Evolutionary conservation across 2,113 vertebrate genomes (phyloP).

Genomic region (Phylloscopus trochiloides): DNA sequence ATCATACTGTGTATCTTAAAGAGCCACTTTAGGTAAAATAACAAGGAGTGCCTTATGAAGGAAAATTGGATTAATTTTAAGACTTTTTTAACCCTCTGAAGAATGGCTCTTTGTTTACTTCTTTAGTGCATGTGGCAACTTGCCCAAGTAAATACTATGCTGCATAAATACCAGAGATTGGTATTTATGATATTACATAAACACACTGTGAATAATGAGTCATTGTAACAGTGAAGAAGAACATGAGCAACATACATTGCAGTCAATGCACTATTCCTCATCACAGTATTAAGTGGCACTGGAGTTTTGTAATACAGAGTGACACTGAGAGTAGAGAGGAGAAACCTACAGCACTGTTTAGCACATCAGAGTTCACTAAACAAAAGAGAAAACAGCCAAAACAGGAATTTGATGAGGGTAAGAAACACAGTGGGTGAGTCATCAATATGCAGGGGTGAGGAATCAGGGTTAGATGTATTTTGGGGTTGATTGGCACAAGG

Average conservation of each 20-base stretch:
- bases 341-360: not conserved
- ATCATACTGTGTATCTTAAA: constrained; percentile 71
- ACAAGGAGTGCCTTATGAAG: constrained; percentile 75
- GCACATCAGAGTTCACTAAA: not conserved
- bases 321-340: not conserved
- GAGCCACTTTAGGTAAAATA: constrained; percentile 73
- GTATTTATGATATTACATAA: constrained; percentile 80
- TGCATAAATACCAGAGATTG: constrained; percentile 76
- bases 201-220: constrained; percentile 71
- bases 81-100: constrained; percentile 71
- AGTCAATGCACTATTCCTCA: not conserved
- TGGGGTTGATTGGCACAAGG: not conserved
- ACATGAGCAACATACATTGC: constrained; percentile 7
- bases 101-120: constrained; percentile 80
- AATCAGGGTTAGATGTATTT: not conserved
- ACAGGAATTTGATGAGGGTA: not conserved
- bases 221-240: constrained; percentile 68
- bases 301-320: fast-evolving
- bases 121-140: constrained; percentile 73
- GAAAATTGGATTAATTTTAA: constrained; percentile 76
- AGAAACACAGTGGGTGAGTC: not conserved
- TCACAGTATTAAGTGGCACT: not conserved
- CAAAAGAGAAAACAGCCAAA: not conserved
- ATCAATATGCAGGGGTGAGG: not conserved
- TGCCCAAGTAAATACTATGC: constrained; percentile 74